phyloP scores from a whole-genome alignment of 1,140 invertebrate species.

The Drosophila pandora region DNA sequence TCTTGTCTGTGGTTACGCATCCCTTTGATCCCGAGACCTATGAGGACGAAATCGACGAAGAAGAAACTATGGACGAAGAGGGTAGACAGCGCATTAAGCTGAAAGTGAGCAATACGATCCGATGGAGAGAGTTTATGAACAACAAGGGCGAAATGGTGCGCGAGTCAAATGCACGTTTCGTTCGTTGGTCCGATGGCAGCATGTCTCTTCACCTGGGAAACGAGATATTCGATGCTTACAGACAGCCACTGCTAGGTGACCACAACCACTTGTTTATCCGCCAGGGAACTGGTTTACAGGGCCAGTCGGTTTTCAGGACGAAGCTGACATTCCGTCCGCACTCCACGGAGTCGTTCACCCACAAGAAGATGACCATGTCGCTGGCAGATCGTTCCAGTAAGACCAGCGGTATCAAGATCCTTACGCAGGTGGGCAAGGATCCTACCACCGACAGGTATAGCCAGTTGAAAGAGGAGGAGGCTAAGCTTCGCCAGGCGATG shows the following conservation, averaged over 20 bases:
- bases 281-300: conserved; percentile 98
- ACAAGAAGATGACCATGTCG: conserved; percentile 99
- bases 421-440: conserved; percentile 96
- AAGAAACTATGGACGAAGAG: conserved; percentile 99
- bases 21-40: conserved; percentile 98
- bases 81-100: conserved; percentile 95
- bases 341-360: conserved; percentile 99
- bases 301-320: conserved; percentile 97
- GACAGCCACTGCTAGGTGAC: conserved; percentile 94
- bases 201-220: conserved; percentile 98
- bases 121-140: conserved; percentile 95
- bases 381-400: conserved; percentile 98
- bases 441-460: conserved; percentile 95
- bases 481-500: conserved; percentile 94
- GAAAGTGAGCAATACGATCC: conserved; percentile 98
- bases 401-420: conserved; percentile 97
- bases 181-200: conserved; percentile 99
- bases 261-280: conserved; percentile 98
- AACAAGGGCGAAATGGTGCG: conserved; percentile 92
- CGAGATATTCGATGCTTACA: conserved; percentile 99
- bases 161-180: conserved; percentile 98
- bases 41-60: conserved; percentile 99
- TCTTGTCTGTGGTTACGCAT: conserved; percentile 95
- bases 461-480: conserved; percentile 97
- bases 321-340: conserved; percentile 98